phyloP scores from a whole-genome alignment of 1,140 invertebrate species.

The Heliconius hermathena region DNA sequence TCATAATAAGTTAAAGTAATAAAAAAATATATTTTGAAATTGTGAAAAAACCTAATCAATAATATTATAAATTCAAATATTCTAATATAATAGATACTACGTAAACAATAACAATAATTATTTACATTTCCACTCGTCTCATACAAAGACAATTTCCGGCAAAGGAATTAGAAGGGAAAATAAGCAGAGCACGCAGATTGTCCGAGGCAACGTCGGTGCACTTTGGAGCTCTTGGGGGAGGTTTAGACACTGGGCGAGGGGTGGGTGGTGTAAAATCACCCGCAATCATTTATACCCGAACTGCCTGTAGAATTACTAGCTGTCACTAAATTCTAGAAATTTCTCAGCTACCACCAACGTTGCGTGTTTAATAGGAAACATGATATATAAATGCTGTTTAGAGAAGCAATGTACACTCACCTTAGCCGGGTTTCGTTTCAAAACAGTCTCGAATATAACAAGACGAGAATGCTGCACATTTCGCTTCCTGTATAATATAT shows the following conservation, averaged over 20 bases:
- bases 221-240: conserved; percentile 59
- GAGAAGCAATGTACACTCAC: conserved; percentile 41
- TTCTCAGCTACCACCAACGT: conserved; percentile 36
- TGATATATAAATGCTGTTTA: conserved; percentile 28
- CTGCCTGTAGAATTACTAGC: conserved; percentile 77
- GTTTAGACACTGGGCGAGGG: conserved; percentile 58
- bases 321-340: conserved; percentile 66
- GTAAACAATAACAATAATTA: conserved; percentile 3
- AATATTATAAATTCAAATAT: not conserved
- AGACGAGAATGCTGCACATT: conserved; percentile 47
- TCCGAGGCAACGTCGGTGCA: conserved; percentile 76
- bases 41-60: too few species aligned
- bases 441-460: conserved; percentile 45
- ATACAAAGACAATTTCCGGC: conserved; percentile 78
- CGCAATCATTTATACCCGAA: conserved; percentile 81
- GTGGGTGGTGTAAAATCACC: conserved; percentile 78
- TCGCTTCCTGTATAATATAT: conserved; percentile 40
- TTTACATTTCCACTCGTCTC: conserved; percentile 33
- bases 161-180: conserved; percentile 79
- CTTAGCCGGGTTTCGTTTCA: conserved; percentile 25
- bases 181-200: conserved; percentile 81
- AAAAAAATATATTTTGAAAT: too few species aligned
- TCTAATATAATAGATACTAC: not conserved
- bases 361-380: conserved; percentile 21
- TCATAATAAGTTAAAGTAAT: too few species aligned